phyloP scores from a whole-genome alignment of 2,113 vertebrate species.

The Hippocampus barbouri region DNA sequence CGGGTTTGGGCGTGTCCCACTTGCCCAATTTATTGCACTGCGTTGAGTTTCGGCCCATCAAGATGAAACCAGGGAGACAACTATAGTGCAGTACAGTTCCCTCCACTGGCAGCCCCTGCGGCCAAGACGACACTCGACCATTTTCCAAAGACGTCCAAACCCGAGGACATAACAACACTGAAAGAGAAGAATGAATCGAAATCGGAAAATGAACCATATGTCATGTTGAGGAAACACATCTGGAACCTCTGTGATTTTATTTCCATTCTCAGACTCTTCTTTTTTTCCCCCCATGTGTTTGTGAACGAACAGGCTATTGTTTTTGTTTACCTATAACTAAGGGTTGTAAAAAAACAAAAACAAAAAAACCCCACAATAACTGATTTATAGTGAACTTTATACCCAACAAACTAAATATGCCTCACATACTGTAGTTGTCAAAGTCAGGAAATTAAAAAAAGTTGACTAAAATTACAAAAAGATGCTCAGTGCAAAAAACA shows the following conservation, averaged over 20 bases:
- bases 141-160: conserved; percentile 83
- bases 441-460: no score
- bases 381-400: no score
- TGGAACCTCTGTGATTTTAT: background rate
- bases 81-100: conserved; percentile 77
- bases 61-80: conserved; percentile 79
- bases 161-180: conserved; percentile 80
- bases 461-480: no score
- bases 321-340: no score
- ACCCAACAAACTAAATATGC: no score
- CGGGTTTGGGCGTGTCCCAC: conserved; percentile 82
- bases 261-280: background rate
- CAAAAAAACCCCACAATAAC: no score
- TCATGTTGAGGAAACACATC: background rate
- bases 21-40: conserved; percentile 81
- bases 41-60: conserved; percentile 76
- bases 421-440: no score
- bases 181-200: background rate
- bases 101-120: conserved; percentile 75
- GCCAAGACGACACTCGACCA: conserved; percentile 71
- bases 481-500: no score
- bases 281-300: background rate
- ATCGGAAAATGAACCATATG: background rate
- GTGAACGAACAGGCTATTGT: background rate
- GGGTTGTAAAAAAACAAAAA: no score